Conservation (phyloP, 64 coral and sea anemone genomes). For the Catalaphyllia jardinei region DNA sequence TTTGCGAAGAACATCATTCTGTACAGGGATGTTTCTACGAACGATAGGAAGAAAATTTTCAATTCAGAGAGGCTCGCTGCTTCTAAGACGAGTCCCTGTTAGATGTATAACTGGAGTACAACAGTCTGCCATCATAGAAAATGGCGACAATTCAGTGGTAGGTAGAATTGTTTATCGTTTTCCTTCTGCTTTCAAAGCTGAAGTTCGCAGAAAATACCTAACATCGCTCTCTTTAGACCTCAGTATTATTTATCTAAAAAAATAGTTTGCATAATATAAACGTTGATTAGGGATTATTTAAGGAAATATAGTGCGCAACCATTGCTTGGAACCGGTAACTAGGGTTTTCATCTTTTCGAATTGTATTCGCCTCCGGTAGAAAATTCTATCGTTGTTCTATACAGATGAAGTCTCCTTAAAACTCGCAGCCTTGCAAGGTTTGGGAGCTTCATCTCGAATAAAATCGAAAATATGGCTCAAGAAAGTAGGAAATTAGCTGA, state of each 20-base stretch:
- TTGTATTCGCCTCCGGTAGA: neutral
- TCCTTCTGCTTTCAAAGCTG: no score
- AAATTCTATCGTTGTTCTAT: neutral
- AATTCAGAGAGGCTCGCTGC: constrained; percentile 13
- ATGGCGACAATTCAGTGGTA: constrained; percentile 42
- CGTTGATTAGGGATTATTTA: neutral
- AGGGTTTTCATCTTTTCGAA: neutral
- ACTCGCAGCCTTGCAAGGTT: neutral
- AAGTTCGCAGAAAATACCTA: neutral
- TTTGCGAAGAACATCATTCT: neutral
- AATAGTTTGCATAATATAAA: neutral
- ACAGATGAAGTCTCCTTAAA: neutral
- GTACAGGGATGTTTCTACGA: constrained; percentile 36
- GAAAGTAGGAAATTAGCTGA: neutral
- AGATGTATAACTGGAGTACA: neutral
- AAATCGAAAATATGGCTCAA: neutral
- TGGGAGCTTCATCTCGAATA: neutral
- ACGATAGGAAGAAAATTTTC: constrained; percentile 9
- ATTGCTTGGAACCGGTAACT: neutral
- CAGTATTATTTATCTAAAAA: no score
- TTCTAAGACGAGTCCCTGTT: constrained; percentile 5
- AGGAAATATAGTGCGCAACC: no score
- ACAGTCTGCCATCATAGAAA: neutral
- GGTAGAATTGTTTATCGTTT: neutral
- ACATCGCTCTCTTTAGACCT: no score